A percentile compares a stretch with the other conserved stretches of the same genome.
Evolutionary conservation across 2,113 vertebrate genomes (phyloP).

Genomic region (Cochlearius cochlearius): DNA sequence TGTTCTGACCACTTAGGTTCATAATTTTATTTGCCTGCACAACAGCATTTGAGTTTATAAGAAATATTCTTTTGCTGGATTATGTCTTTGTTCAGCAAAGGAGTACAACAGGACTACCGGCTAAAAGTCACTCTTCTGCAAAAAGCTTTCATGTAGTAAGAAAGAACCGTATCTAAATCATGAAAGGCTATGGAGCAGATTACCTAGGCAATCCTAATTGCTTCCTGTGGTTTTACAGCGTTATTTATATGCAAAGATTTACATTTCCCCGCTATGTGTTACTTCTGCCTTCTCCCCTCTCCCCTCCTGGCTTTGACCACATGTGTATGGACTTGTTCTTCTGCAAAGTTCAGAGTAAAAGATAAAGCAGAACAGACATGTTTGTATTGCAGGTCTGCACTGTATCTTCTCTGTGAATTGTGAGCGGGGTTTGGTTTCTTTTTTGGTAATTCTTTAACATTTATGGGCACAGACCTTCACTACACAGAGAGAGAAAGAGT

Average conservation of each 20-base stretch:
- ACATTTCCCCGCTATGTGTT: not conserved
- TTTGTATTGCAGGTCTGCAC: not conserved
- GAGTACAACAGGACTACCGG: not conserved
- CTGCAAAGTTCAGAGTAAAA: not conserved
- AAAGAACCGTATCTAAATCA: not conserved
- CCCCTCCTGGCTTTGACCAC: not conserved
- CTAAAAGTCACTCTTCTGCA: not conserved
- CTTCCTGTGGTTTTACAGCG: not conserved
- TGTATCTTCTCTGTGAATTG: not conserved
- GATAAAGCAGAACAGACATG: not conserved
- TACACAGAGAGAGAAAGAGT: not conserved
- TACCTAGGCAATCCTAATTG: not conserved
- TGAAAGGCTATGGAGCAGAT: not conserved
- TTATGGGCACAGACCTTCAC: slow-evolving; percentile 11
- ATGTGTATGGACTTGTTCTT: not conserved
- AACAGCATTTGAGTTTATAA: not conserved
- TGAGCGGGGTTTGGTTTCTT: not conserved
- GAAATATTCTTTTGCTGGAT: not conserved
- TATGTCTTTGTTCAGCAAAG: not conserved
- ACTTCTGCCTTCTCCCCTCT: not conserved
- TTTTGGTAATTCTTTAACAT: slow-evolving; percentile 20
- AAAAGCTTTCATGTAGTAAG: not conserved
- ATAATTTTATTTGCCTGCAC: not conserved
- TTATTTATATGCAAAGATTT: not conserved
- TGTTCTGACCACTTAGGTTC: not conserved